phyloP scores from a whole-genome alignment of 2,888 invertebrate species.

The Danaus chrysippus region DNA sequence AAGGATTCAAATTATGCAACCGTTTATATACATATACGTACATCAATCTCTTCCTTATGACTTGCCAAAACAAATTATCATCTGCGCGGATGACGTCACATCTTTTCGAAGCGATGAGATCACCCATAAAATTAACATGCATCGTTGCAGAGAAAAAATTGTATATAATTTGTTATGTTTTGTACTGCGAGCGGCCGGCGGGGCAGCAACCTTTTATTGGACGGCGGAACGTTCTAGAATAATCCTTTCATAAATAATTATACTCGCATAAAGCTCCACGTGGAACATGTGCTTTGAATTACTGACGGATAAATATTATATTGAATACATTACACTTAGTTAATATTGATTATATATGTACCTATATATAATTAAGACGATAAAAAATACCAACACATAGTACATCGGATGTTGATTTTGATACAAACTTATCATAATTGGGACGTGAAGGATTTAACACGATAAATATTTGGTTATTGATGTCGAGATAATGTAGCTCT shows the following conservation, averaged over 20 bases:
- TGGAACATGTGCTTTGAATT: not conserved
- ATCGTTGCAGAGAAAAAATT: slow-evolving; percentile 23
- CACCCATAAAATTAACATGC: slow-evolving; percentile 43
- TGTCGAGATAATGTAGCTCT: slow-evolving; percentile 15
- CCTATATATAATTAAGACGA: too few relatives aligned
- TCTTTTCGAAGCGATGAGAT: slow-evolving; percentile 46
- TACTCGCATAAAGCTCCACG: not conserved
- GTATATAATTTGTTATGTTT: slow-evolving; percentile 27
- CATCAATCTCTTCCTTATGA: slow-evolving; percentile 14
- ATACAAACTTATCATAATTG: slow-evolving; percentile 22
- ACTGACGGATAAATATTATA: not conserved
- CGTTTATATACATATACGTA: slow-evolving; percentile 10
- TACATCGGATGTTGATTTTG: slow-evolving; percentile 6
- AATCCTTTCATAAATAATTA: slow-evolving; percentile 3
- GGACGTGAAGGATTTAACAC: slow-evolving; percentile 25
- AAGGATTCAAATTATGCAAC: slow-evolving; percentile 19
- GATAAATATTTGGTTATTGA: slow-evolving; percentile 26
- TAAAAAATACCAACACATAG: too few relatives aligned
- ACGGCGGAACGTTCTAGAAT: slow-evolving; percentile 4
- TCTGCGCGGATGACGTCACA: slow-evolving; percentile 19
- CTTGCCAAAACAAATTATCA: slow-evolving; percentile 13
- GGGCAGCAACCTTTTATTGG: slow-evolving; percentile 22
- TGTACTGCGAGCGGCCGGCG: slow-evolving; percentile 15
- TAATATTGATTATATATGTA: too few relatives aligned
- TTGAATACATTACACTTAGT: not conserved